Base-by-base conservation (phyloP, 35 echinoderm and acorn worm genomes). In the Ophiothrix spiculata region DNA sequence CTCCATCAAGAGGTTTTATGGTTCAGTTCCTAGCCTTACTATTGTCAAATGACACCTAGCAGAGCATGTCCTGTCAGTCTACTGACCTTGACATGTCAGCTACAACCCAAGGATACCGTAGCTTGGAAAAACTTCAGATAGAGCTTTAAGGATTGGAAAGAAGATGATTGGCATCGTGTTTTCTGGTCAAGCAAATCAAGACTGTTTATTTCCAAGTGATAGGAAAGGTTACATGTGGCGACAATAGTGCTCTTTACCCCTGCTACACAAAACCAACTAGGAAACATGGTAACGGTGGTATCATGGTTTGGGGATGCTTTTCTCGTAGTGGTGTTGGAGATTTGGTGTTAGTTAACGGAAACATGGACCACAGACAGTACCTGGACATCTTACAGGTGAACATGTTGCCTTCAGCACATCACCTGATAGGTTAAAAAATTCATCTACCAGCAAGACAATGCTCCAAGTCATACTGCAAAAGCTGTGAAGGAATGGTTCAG, bases 291-390 rank as follows among this genome's bases (percentile, higher is more conserved):
- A 34, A 34, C 1, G 34, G 35, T 39, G 38, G 76, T n/a, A 78
- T 78, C 76, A 78, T 78, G 76, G 76, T 78, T 4, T 54, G 45
- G 45, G 45, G 45, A 11, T 54, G 45, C 45, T 54, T 54, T 54
- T 54, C 45, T 11, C 45, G 45, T 11, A 21, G 45, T 11, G 45
- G 45, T 11, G 45, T 54, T 54, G 45, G 45, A 54, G 45, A 54
- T 54, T 54, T 54, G 21, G 8, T 11, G 8, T 54, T 54, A 54
- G 8, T 8, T 54, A 21, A 54, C 8, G 45, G 45, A 54, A 54
- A 8, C 45, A 54, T 54, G 45, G 45, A 54, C 21, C 45, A 54
- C 8, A 21, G 8, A 54, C 8, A 54, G 45, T 54, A 54, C 45
- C 45, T 54, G 8, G 8, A 54, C 21, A 21, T 54, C 21, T 54